phyloP scores from a whole-genome alignment of 2,797 vertebrate genomes.

The Gallirallus australis region DNA sequence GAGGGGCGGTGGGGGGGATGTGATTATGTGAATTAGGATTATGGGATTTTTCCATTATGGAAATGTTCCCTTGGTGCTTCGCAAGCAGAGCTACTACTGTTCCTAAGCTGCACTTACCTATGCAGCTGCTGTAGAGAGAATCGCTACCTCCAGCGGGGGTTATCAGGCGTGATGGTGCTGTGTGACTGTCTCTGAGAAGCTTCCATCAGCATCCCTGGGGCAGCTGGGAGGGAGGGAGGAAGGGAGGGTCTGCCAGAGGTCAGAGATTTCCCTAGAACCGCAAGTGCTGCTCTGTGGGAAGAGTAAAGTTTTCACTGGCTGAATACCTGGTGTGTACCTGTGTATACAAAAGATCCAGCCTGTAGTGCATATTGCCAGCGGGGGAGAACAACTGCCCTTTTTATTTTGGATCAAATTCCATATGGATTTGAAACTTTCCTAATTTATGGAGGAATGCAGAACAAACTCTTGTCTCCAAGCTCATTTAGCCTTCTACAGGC shows the following conservation, averaged over 20 bases:
- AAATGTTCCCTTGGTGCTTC: not conserved
- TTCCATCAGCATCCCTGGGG: not conserved
- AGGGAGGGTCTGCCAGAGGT: not conserved
- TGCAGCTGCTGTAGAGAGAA: not conserved
- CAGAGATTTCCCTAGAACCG: not conserved
- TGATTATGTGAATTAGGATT: no score
- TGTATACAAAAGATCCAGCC: not conserved
- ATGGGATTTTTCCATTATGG: not conserved
- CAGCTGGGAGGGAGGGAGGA: not conserved
- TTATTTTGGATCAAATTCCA: not conserved
- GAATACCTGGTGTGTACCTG: not conserved
- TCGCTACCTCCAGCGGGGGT: not conserved
- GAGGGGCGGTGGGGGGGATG: no score
- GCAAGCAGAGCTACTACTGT: not conserved
- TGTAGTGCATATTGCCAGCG: not conserved
- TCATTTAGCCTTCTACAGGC: not conserved
- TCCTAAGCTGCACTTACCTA: slow-evolving; percentile 16
- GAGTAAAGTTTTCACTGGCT: not conserved
- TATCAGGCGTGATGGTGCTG: not conserved
- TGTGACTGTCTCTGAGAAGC: not conserved
- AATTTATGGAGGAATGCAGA: not conserved
- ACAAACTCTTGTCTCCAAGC: not conserved
- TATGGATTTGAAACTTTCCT: not conserved
- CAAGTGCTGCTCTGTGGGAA: not conserved
- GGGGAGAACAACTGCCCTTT: not conserved